Conservation (phyloP, 2,797 vertebrate species). For the Nannoperca obscura region DNA sequence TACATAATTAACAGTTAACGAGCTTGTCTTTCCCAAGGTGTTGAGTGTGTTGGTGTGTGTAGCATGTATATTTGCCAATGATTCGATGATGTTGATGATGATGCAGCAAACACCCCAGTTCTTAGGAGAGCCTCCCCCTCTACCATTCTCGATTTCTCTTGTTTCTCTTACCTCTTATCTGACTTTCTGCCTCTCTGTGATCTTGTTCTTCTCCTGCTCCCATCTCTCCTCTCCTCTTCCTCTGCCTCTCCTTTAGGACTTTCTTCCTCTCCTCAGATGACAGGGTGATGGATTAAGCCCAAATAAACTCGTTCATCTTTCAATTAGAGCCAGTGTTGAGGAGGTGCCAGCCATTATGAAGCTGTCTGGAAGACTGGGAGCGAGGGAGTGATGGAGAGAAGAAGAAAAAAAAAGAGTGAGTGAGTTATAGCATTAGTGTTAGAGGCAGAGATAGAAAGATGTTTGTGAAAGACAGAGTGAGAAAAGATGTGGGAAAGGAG, state of each 20-base stretch:
- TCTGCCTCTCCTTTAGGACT: conserved; percentile 40
- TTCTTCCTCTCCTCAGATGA: conserved; percentile 74
- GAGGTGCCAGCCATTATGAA: conserved; percentile 85
- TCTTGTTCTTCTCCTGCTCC: conserved; percentile 40
- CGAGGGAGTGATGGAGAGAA: conserved; percentile 65
- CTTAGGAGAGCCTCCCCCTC: conserved; percentile 26
- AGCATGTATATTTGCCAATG: conserved; percentile 11
- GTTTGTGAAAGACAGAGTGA: conserved; percentile 50
- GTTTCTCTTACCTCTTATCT: conserved; percentile 42
- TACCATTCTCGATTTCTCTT: conserved; percentile 28
- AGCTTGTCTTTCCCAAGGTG: conserved; percentile 41
- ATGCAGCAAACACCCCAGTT: conserved; percentile 36
- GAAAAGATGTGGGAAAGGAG: conserved; percentile 39
- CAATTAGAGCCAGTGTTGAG: conserved; percentile 84
- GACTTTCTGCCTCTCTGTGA: conserved; percentile 39
- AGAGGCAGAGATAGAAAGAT: conserved; percentile 46
- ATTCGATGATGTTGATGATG: conserved; percentile 42
- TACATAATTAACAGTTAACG: conserved; percentile 48
- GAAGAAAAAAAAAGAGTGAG: conserved; percentile 27
- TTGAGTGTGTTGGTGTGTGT: conserved; percentile 5
- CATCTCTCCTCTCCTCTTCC: conserved; percentile 9
- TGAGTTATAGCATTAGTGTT: conserved; percentile 54
- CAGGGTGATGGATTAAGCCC: conserved; percentile 86
- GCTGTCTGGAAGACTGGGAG: conserved; percentile 77
- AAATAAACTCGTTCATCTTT: conserved; percentile 88